These are phyloP conservation scores for Dysdera silvatica DNA, from an alignment of 1,140 invertebrate genomes.

Conservation along the genomic window DNA sequence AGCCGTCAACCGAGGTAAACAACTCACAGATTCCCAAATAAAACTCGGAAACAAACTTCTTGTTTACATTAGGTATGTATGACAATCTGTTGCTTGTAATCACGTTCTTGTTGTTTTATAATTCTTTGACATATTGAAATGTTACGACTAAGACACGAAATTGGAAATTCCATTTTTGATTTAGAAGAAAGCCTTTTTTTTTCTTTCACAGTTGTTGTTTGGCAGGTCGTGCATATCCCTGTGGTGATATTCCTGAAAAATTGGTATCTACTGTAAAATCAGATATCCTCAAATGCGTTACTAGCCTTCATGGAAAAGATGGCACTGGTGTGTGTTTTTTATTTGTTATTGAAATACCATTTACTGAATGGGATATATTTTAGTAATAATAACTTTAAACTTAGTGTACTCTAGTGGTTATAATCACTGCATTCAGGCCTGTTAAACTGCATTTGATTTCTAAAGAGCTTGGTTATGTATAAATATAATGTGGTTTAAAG, in stretches of 20 bases:
- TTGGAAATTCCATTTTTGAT: neutral
- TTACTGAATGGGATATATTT: too few relatives aligned
- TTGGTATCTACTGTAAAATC: slow-evolving; percentile 60
- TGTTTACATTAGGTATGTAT: slow-evolving; percentile 58
- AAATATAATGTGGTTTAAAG: too few relatives aligned
- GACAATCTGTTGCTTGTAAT: neutral
- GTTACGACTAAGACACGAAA: too few relatives aligned
- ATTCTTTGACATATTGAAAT: too few relatives aligned
- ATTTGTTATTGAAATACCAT: too few relatives aligned
- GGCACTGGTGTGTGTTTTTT: slow-evolving; percentile 44
- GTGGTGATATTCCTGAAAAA: slow-evolving; percentile 67
- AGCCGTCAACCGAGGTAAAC: slow-evolving; percentile 23
- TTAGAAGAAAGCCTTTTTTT: neutral
- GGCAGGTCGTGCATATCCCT: slow-evolving; percentile 80
- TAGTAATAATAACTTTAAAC: too few relatives aligned
- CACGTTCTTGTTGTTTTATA: neutral
- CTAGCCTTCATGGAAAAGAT: slow-evolving; percentile 57
- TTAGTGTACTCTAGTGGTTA: too few relatives aligned
- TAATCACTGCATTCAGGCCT: too few relatives aligned
- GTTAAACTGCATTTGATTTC: too few relatives aligned
- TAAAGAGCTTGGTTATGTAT: neutral
- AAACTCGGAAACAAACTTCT: slow-evolving; percentile 78
- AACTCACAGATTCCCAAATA: slow-evolving; percentile 30
- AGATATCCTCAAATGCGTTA: slow-evolving; percentile 55
- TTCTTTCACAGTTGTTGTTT: slow-evolving; percentile 72